Base-by-base conservation (phyloP, 2,888 invertebrate genomes). In the Oscheius sp. region DNA sequence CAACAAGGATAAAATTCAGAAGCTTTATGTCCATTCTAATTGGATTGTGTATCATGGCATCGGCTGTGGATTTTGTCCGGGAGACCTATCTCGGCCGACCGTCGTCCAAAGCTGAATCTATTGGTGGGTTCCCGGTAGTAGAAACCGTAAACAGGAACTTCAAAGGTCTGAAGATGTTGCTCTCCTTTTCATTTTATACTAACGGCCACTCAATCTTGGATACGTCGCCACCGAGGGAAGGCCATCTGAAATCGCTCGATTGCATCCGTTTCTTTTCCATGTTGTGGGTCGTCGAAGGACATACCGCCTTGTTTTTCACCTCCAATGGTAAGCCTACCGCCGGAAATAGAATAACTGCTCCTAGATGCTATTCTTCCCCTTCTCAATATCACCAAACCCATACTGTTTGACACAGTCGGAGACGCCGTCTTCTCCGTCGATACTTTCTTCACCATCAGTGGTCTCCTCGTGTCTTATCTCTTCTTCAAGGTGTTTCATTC, bases 211-310 rank as follows among this genome's bases (percentile, higher is more conserved):
- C 73, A 12, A 69, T 78, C 21, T 56, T 78, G 7, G 72, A 72
- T 18, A 74, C 76, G 1, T 69, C 52, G 45, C 74, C 74, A n/a
- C 69, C 71, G 18, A 72, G 72, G 55, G 74, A 71, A 6, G 78
- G 76, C 43, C 74, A 78, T 21, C 80, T 83, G 64, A 68, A 72
- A 5, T 77, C 77, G 5, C 49, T 83, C 7, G 75, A 83, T 61
- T 82, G 81, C 27, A 76, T 83, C 18, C 73, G 82, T 0, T 68
- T 79, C 63, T 73, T 83, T 27, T 81, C 83, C 0, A 81, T 83
- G 53, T 64, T 72, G 29, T 83, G 83, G 82, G 79, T 83, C 25
- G 69, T 82, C n/a, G 49, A 56, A 13, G 75, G 71, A 23, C 76
- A 79, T 52, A 49, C 45, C 41, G 66, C 72, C 35, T 13, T 41